Conservation (phyloP, 2,797 vertebrate genomes). For the Sebastes taczanowskii region DNA sequence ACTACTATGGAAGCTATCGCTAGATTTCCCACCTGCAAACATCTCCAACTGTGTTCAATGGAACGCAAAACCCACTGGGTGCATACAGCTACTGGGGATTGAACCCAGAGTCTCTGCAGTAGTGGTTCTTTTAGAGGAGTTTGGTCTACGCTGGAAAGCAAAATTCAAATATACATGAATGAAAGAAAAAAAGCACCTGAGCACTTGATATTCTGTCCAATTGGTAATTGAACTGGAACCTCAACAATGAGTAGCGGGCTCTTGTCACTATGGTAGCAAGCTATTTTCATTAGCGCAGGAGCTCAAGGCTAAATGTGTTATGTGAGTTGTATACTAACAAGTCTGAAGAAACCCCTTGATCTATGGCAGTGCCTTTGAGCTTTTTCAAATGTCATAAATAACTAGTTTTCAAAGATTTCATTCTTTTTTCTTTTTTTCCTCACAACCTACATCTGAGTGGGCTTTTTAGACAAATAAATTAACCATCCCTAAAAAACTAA, state of each 20-base stretch:
- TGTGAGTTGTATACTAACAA: constrained; percentile 33
- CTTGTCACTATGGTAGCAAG: constrained; percentile 10
- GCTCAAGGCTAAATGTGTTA: constrained; percentile 32
- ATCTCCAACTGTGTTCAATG: neutral
- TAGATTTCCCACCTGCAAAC: neutral
- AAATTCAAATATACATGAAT: neutral
- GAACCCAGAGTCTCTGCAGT: neutral
- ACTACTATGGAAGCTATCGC: neutral
- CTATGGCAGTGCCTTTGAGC: constrained; percentile 11
- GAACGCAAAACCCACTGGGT: neutral
- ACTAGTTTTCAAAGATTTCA: constrained; percentile 12
- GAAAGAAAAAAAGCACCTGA: neutral
- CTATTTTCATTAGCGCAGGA: constrained; percentile 36
- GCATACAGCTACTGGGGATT: neutral
- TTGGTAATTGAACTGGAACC: neutral
- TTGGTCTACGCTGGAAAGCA: neutral
- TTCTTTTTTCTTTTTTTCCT: neutral
- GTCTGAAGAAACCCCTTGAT: constrained; percentile 16
- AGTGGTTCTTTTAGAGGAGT: neutral
- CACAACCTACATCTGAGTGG: neutral
- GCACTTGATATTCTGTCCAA: constrained; percentile 16
- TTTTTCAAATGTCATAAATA: constrained; percentile 34
- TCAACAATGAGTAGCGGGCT: constrained; percentile 6
- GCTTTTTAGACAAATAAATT: constrained; percentile 4
- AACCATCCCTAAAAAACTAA: neutral